These are phyloP conservation scores for Orcinus orca DNA, from an alignment of 2,113 vertebrate species.

Conservation along the genomic window DNA sequence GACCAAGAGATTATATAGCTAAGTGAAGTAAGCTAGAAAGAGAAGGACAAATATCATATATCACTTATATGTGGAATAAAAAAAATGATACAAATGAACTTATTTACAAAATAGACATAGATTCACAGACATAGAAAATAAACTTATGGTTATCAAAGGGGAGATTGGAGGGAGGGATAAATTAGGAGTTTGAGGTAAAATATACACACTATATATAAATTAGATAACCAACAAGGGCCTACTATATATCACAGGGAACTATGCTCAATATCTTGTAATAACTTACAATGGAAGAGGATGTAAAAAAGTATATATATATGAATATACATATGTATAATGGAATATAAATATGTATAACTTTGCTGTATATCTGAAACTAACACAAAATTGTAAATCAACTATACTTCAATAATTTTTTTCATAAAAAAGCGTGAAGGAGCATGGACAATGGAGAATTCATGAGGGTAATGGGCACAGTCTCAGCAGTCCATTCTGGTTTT, in stretches of 20 bases:
- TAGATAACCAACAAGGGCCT: not conserved
- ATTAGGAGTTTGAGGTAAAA: not conserved
- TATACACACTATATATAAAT: not conserved
- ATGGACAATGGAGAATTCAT: not conserved
- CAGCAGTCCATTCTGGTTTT: not conserved
- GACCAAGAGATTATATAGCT: not conserved
- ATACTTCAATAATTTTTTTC: not conserved
- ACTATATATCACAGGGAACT: not conserved
- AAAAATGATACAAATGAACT: not conserved
- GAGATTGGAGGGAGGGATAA: not conserved
- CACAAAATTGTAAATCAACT: not conserved
- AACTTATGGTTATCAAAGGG: not conserved
- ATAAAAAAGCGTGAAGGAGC: not conserved
- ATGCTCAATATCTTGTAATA: not conserved
- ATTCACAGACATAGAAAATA: not conserved
- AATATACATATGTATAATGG: no score
- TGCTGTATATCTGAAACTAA: not conserved
- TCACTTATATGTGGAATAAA: not conserved
- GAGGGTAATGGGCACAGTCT: not conserved
- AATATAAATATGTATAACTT: not conserved
- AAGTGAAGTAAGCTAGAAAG: not conserved
- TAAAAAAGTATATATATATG: not conserved
- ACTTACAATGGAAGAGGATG: not conserved
- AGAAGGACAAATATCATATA: not conserved
- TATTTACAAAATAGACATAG: not conserved